A percentile compares a stretch with the other conserved stretches of the same genome.
Conservation (phyloP, 2,797 vertebrate species). For the Gymnoscopelus microlampas region DNA sequence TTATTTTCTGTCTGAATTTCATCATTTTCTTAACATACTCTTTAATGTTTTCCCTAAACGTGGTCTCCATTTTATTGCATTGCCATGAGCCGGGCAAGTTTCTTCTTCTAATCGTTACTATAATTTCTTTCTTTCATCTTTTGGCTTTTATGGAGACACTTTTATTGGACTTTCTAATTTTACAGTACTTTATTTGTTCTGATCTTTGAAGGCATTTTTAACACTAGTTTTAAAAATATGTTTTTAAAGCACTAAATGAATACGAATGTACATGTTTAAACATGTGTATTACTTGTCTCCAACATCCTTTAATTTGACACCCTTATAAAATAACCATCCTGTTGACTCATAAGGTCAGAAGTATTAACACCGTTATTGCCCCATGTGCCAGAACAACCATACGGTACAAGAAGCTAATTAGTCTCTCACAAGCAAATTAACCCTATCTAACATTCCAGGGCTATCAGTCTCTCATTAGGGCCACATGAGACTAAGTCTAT, state of each 20-base stretch:
- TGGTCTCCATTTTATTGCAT: too few relatives aligned
- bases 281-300: constrained; percentile 8
- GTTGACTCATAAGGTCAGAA: constrained; percentile 28
- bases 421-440: constrained; percentile 61
- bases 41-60: too few relatives aligned
- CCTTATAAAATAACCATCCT: constrained; percentile 35
- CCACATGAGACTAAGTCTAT: constrained; percentile 11
- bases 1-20: too few relatives aligned
- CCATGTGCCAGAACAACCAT: constrained; percentile 37
- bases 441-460: constrained; percentile 49
- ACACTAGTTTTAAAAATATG: too few relatives aligned
- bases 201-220: too few relatives aligned
- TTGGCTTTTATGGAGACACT: too few relatives aligned
- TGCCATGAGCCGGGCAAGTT: too few relatives aligned
- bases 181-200: not conserved
- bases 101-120: too few relatives aligned
- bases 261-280: not conserved
- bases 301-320: not conserved
- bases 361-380: constrained; percentile 31
- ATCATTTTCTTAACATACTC: too few relatives aligned
- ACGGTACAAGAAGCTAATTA: constrained; percentile 58
- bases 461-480: constrained; percentile 49
- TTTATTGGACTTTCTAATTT: not conserved
- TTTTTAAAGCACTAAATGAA: too few relatives aligned
- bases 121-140: too few relatives aligned